These are phyloP conservation scores for Riptortus pedestris DNA, from an alignment of 1,140 invertebrate species.

Conservation along the genomic window DNA sequence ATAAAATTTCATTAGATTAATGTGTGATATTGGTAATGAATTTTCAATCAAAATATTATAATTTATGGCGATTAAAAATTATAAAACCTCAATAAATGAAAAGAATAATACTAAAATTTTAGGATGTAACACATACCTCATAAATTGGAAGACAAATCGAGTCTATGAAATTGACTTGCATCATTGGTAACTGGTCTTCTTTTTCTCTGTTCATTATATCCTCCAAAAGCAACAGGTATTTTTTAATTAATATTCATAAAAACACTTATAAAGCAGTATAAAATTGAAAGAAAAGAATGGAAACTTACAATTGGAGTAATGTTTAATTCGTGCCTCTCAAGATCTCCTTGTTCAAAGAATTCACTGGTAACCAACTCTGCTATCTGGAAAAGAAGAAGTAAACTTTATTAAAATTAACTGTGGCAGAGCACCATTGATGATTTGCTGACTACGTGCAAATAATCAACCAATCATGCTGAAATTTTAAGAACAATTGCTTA, in stretches of 20 bases:
- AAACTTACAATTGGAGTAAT: conserved; percentile 72
- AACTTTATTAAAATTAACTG: not conserved
- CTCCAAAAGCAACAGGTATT: conserved; percentile 42
- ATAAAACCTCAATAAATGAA: too few relatives aligned
- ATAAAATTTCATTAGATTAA: too few relatives aligned
- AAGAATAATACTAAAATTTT: too few relatives aligned
- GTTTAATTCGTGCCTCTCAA: conserved; percentile 74
- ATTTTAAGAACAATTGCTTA: too few relatives aligned
- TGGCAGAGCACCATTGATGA: too few relatives aligned
- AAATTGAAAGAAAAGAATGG: conserved; percentile 6
- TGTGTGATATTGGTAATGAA: too few relatives aligned
- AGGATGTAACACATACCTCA: conserved; percentile 65
- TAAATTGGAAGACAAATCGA: conserved; percentile 92
- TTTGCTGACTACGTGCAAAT: too few relatives aligned
- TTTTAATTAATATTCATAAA: not conserved
- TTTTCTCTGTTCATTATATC: conserved; percentile 95
- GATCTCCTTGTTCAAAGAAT: conserved; percentile 92
- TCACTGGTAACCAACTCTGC: conserved; percentile 87
- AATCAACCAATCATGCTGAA: too few relatives aligned
- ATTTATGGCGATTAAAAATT: too few relatives aligned
- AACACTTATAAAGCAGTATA: not conserved
- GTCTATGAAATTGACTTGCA: conserved; percentile 96
- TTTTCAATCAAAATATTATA: too few relatives aligned
- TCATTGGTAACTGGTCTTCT: conserved; percentile 83
- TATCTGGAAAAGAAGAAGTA: conserved; percentile 39